Evolutionary conservation across 2,113 vertebrate genomes (phyloP), one percentile per base, ranked within the genome.

Genomic region (Benitochromis conjunctus): DNA sequence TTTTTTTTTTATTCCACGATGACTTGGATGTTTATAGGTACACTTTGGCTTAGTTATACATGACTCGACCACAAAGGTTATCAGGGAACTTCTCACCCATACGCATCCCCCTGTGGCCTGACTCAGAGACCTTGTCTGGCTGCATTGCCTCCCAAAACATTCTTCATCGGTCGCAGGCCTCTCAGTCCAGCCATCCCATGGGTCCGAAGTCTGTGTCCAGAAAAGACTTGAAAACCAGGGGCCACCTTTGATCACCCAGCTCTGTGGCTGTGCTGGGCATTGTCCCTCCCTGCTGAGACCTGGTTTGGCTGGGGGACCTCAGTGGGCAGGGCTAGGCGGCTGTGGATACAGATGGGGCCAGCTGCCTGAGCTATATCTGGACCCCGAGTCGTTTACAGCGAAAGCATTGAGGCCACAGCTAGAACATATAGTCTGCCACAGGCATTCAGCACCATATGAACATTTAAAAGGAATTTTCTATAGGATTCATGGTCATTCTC

Each of bases 131-230:
- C 88, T 90, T 91, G 91, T 92, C 90, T 92, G 87, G 88, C 89
- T 79, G 24, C 62, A 81, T 79, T 83, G 84, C 80, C 74, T 85
- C 87, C 78, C 81, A 87, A 92, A 94, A 91, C 93, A 95, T 95
- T 96, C 95, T 89, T 93, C 18, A 55, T 79, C 89, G 93, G 94
- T 94, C 95, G 94, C 92, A 81, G 83, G 86, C 60, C 64, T 92
- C 93, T 95, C 92, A 92, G 88, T 89, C 91, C 79, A 36, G 69
- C 79, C 64, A 81, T 93, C 87, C 90, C 92, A 82, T 60, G 83
- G 92, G 79, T 87, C 81, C 82, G 77, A 91, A 83, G 88, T 88
- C 51, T 83, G 66, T 46, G 71, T 86, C 88, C 92, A 86, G 80
- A 84, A 85, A 91, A 53, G 21, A 88, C 53, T 69, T 19, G 64